A percentile compares a stretch with the other conserved stretches of the same genome.
phyloP scores from a whole-genome alignment of 2,888 invertebrate species.

The Allophyes oxyacanthae region DNA sequence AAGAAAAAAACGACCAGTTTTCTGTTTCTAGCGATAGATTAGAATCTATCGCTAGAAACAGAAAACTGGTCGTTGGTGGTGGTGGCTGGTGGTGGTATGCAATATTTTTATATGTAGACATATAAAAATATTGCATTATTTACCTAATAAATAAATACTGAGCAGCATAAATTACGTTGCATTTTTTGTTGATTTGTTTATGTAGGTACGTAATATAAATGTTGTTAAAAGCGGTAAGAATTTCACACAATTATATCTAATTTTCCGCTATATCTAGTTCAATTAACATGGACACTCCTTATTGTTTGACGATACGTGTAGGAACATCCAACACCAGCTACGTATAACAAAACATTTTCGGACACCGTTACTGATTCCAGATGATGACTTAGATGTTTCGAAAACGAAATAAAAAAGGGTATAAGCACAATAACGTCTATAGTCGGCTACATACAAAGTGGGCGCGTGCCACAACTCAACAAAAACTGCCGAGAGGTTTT shows the following conservation, averaged over 20 bases:
- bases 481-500: conserved; percentile 80
- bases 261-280: conserved; percentile 49
- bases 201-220: too few relatives aligned
- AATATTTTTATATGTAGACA: too few relatives aligned
- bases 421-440: conserved; percentile 81
- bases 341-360: conserved; percentile 61
- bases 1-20: too few relatives aligned
- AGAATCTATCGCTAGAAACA: too few relatives aligned
- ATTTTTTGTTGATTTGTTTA: too few relatives aligned
- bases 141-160: too few relatives aligned
- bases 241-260: conserved; percentile 41
- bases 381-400: conserved; percentile 79
- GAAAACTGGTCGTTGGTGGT: too few relatives aligned
- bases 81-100: too few relatives aligned
- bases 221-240: conserved; percentile 22
- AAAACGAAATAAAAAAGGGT: conserved; percentile 78
- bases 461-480: conserved; percentile 81
- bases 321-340: conserved; percentile 43
- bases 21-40: too few relatives aligned
- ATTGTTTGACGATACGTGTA: conserved; percentile 54
- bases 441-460: conserved; percentile 82
- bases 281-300: conserved; percentile 43
- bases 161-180: too few relatives aligned
- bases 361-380: conserved; percentile 77
- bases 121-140: too few relatives aligned